Percentiles rank a stretch among this genome's conserved stretches.
Conservation (phyloP, 2,888 invertebrate species). For the Brassicogethes aeneus region DNA sequence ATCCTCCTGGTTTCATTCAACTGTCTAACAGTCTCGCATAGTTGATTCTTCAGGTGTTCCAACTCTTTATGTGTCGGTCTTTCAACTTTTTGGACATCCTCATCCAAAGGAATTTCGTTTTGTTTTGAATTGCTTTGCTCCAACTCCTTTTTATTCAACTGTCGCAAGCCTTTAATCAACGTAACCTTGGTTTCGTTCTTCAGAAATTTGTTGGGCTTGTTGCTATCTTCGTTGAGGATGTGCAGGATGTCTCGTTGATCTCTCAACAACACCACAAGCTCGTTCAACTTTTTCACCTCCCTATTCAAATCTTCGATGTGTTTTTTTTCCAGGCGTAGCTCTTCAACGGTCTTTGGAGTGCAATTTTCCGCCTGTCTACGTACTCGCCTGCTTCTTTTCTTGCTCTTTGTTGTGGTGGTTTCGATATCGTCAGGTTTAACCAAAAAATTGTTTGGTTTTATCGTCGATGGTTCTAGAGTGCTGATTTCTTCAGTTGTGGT, state of each 20-base stretch:
- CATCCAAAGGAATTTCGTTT: conserved; percentile 3
- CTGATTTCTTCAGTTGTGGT: conserved; percentile 5
- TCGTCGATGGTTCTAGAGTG: neutral
- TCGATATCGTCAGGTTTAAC: neutral
- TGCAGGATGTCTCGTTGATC: conserved; percentile 32
- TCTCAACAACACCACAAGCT: conserved; percentile 28
- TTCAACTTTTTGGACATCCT: conserved; percentile 6
- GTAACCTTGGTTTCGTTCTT: conserved; percentile 2
- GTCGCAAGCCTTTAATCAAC: conserved; percentile 13
- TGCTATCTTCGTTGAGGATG: conserved; percentile 17
- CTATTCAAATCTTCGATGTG: conserved; percentile 25
- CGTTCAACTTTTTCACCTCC: conserved; percentile 31
- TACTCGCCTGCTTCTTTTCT: neutral
- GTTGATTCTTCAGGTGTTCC: conserved; percentile 16
- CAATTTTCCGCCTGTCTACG: conserved; percentile 4
- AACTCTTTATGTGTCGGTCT: conserved; percentile 12
- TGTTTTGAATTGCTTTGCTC: neutral
- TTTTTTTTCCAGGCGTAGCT: conserved; percentile 13
- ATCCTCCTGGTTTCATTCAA: conserved; percentile 20
- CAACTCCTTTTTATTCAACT: conserved; percentile 10
- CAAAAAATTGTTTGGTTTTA: neutral
- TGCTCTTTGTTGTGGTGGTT: neutral
- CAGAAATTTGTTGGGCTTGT: neutral
- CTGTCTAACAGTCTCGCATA: conserved; percentile 14
- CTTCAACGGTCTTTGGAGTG: conserved; percentile 9